Conservation (phyloP, 1,140 invertebrate species). For the Macrocentrus cingulum region DNA sequence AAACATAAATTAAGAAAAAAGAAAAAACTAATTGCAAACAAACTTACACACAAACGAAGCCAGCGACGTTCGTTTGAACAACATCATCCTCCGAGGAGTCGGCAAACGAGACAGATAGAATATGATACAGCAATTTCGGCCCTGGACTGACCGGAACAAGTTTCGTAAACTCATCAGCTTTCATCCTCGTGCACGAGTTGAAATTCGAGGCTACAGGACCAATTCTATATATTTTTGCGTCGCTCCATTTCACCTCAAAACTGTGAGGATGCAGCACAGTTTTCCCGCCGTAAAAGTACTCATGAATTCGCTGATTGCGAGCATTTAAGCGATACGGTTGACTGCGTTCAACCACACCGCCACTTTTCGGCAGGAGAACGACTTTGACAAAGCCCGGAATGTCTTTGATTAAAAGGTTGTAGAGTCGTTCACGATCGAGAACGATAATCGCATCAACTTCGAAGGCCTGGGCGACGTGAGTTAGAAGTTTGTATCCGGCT, state of each 20-base stretch:
- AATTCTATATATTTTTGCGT: conserved; percentile 92
- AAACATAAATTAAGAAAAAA: too few relatives aligned
- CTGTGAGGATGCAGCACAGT: conserved; percentile 89
- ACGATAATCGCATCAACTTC: conserved; percentile 96
- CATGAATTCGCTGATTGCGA: conserved; percentile 78
- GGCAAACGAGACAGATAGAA: conserved; percentile 85
- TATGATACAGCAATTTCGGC: conserved; percentile 78
- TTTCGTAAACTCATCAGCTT: conserved; percentile 89
- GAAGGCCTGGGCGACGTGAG: conserved; percentile 88
- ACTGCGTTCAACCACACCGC: conserved; percentile 89
- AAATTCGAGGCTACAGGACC: conserved; percentile 89
- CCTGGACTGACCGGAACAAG: conserved; percentile 79
- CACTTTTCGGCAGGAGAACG: conserved; percentile 93
- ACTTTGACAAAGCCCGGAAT: conserved; percentile 93
- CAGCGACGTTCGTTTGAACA: conserved; percentile 85
- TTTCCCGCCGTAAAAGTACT: conserved; percentile 91
- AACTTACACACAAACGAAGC: conserved; percentile 93
- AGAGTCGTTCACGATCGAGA: conserved; percentile 93
- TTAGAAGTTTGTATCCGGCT: conserved; percentile 79
- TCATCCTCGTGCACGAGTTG: conserved; percentile 94
- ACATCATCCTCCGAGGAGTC: conserved; percentile 71
- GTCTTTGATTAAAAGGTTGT: conserved; percentile 91
- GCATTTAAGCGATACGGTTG: conserved; percentile 66
- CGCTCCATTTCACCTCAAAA: conserved; percentile 85
- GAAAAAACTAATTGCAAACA: not conserved